A percentile compares a stretch with the other conserved stretches of the same genome.
Evolutionary conservation across 2,113 vertebrate genomes (phyloP).

Genomic region (Nothocercus julius): DNA sequence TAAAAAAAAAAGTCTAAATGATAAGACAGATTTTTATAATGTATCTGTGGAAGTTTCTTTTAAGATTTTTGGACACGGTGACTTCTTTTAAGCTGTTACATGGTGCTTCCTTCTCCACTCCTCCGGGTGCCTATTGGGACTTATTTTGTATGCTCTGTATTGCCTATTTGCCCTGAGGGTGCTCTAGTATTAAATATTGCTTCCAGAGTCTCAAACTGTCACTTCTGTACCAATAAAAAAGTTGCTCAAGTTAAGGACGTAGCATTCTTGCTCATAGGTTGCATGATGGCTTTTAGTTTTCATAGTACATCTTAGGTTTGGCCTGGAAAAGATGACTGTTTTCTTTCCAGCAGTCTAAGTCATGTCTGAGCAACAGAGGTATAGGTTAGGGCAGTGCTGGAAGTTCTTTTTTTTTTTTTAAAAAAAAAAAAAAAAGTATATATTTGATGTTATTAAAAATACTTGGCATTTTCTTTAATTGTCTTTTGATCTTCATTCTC

Average conservation of each 20-base stretch:
- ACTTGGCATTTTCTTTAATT: background rate
- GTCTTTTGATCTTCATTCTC: conserved; percentile 32
- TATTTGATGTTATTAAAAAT: background rate
- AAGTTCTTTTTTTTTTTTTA: background rate
- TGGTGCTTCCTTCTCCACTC: background rate
- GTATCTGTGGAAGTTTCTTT: background rate
- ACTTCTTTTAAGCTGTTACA: background rate
- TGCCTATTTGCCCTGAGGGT: background rate
- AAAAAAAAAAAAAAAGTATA: too few relatives aligned
- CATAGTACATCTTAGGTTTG: background rate
- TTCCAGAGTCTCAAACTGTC: background rate
- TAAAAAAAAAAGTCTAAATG: background rate
- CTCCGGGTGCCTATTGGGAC: background rate
- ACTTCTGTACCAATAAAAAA: background rate
- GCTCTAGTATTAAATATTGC: background rate
- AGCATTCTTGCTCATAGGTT: background rate
- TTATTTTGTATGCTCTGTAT: background rate
- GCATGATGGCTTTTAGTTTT: background rate
- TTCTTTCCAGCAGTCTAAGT: background rate
- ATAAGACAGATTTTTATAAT: background rate
- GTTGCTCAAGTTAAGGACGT: background rate
- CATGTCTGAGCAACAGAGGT: conserved; percentile 12
- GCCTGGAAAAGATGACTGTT: background rate
- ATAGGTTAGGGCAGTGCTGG: background rate
- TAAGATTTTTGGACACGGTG: background rate